Evolutionary conservation across 2,113 vertebrate species (phyloP).

Genomic region (Siniperca knerii): DNA sequence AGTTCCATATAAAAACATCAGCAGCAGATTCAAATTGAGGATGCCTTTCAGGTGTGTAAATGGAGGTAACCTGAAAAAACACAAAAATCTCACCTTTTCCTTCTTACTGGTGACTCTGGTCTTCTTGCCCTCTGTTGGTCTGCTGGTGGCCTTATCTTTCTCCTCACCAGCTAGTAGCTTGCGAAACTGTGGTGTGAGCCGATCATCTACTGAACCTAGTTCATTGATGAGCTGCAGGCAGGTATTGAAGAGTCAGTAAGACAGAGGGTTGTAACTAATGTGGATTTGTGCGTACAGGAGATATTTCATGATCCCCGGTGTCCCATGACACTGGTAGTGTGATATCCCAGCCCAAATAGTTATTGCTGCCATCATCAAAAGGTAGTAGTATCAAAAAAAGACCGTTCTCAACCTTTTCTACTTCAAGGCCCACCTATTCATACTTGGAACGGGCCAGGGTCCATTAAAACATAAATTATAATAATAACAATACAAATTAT

Average conservation of each 20-base stretch:
- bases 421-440: too few species aligned
- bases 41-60: background rate
- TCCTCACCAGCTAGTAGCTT: slow-evolving; percentile 80
- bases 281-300: background rate
- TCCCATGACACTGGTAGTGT: too few species aligned
- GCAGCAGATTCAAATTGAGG: background rate
- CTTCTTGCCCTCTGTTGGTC: slow-evolving; percentile 63
- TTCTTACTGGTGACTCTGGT: slow-evolving; percentile 64
- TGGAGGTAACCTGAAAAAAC: too few species aligned
- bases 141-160: slow-evolving; percentile 17
- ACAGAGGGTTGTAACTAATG: background rate
- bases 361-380: background rate
- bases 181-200: slow-evolving; percentile 86
- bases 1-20: background rate
- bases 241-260: background rate
- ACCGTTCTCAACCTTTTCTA: too few species aligned
- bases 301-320: background rate
- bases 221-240: slow-evolving; percentile 83
- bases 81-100: slow-evolving; percentile 49
- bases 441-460: too few species aligned
- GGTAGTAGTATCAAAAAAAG: background rate
- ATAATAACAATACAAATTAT: too few species aligned
- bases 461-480: too few species aligned
- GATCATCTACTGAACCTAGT: slow-evolving; percentile 86
- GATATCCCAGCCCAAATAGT: background rate